These are phyloP conservation scores for Endomychus coccineus DNA, from an alignment of 2,888 invertebrate genomes.

Conservation along the genomic window DNA sequence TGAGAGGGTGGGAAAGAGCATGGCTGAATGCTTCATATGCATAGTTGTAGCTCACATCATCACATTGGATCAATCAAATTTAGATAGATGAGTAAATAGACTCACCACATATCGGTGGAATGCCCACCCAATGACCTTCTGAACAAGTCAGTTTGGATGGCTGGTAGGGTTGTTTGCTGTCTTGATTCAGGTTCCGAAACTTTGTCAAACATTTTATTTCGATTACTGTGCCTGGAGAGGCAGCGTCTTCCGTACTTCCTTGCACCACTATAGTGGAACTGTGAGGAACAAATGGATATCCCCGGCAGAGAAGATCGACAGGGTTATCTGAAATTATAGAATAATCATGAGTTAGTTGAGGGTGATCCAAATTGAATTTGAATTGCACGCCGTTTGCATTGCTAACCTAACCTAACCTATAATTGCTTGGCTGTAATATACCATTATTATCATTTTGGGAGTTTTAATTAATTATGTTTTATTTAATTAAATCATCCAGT, in stretches of 20 bases:
- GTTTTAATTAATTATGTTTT: too few relatives aligned
- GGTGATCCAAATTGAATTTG: too few relatives aligned
- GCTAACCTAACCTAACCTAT: too few relatives aligned
- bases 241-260: constrained; percentile 18
- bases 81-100: background rate
- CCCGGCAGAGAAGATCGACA: constrained; percentile 20
- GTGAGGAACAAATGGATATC: constrained; percentile 18
- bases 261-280: constrained; percentile 20
- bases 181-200: constrained; percentile 31
- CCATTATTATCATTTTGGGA: too few relatives aligned
- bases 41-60: too few relatives aligned
- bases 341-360: too few relatives aligned
- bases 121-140: constrained; percentile 40
- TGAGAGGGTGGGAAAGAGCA: too few relatives aligned
- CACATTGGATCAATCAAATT: background rate
- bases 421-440: too few relatives aligned
- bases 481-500: too few relatives aligned
- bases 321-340: constrained; percentile 15
- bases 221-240: constrained; percentile 34
- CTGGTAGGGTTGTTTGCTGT: constrained; percentile 33
- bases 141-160: constrained; percentile 35
- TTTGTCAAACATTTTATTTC: constrained; percentile 36
- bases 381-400: too few relatives aligned
- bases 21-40: too few relatives aligned
- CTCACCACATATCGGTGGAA: constrained; percentile 39